A percentile compares a stretch with the other conserved stretches of the same genome.
Evolutionary conservation across 2,113 vertebrate genomes (phyloP).

Genomic region (Brachypteracias leptosomus): DNA sequence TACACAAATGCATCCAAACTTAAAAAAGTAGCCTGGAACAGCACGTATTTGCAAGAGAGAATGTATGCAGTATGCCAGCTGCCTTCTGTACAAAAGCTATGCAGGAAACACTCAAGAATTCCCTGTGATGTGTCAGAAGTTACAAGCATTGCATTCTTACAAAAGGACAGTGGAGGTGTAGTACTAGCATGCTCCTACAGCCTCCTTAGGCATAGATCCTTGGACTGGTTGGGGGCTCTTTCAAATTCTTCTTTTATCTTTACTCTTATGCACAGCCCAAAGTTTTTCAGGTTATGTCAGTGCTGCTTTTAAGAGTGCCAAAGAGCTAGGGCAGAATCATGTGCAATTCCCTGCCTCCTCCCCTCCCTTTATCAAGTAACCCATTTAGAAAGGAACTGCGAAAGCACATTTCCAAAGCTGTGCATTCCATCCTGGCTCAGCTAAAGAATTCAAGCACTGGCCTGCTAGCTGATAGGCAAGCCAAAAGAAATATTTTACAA

Average conservation of each 20-base stretch:
- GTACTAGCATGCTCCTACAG: not conserved
- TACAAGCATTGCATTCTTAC: not conserved
- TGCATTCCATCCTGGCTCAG: not conserved
- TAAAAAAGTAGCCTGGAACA: not conserved
- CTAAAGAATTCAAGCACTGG: not conserved
- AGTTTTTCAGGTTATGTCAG: not conserved
- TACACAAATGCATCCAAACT: not conserved
- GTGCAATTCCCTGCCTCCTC: not conserved
- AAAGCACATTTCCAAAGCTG: constrained; percentile 2
- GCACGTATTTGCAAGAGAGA: not conserved
- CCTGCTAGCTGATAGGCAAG: not conserved
- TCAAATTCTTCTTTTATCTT: not conserved
- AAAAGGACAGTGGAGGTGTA: not conserved
- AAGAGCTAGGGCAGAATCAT: not conserved
- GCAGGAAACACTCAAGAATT: not conserved
- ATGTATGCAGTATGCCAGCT: not conserved
- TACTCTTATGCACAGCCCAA: not conserved
- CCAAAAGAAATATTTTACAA: constrained; percentile 14
- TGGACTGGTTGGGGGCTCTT: not conserved
- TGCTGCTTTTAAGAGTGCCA: not conserved
- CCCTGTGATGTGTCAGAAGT: not conserved
- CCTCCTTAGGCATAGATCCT: not conserved
- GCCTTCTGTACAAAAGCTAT: not conserved
- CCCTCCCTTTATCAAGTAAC: not conserved
- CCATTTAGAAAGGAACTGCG: not conserved